Evolutionary conservation across 2,113 vertebrate species (phyloP), one percentile per base, ranked within the genome.

Genomic region (Scophthalmus maximus): DNA sequence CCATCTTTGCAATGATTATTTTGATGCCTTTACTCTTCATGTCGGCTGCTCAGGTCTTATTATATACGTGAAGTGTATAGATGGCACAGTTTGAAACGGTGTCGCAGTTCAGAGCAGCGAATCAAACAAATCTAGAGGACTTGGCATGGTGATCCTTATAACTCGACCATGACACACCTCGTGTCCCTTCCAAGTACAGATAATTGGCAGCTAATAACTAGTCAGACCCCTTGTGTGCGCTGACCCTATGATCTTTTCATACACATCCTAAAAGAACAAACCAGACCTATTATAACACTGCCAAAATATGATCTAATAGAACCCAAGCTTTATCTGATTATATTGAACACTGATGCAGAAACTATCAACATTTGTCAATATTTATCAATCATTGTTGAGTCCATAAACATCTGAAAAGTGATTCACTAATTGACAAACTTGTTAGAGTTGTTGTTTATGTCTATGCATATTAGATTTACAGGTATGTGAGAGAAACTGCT

Each of bases 181-280:
- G 8, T 9, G 2, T 40, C 12, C 5, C 56, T 15, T 40, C 25
- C 36, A 59, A 25, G 14, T 26, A 5, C 50, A 51, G 22, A 27
- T 25, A 38, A 46, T 63, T 29, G 58, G 46, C 23, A 20, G 25
- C 32, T 62, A 53, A 72, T 52, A 62, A 53, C 29, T 30, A 70
- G 26, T 55, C 49, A 32, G 26, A 42, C 22, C 50, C 27, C 20
- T 25, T 23, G 46, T 14, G n/a, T 44, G 1, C 3, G 38, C 36
- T 42, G 15, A 23, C 50, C 23, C 20, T n/a, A 23, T 32, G 17
- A 27, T 64, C 40, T 29, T 52, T 53, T 32, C 46, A n/a, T n/a
- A n/a, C n/a, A n/a, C n/a, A n/a, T n/a, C n/a, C n/a, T n/a, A n/a
- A n/a, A n/a, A n/a, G n/a, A n/a, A n/a, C n/a, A n/a, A n/a, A n/a